Percentiles rank a stretch among this genome's conserved stretches.
These are phyloP conservation scores for Ptilodon capucinus DNA, from an alignment of 2,888 invertebrate species.

Conservation along the genomic window DNA sequence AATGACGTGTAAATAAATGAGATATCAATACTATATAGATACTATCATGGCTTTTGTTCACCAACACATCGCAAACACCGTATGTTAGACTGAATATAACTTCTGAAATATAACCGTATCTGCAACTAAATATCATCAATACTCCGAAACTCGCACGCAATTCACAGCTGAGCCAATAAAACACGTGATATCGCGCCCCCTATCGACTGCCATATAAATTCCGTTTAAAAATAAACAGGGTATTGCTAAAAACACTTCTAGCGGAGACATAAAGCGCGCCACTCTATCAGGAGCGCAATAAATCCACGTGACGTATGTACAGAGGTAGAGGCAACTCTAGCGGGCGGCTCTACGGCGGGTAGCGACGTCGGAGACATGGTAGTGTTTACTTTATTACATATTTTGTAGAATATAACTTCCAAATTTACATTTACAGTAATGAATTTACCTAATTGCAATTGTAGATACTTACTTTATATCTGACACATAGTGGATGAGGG, in stretches of 20 bases:
- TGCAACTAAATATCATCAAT: background rate
- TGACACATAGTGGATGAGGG: too few species aligned
- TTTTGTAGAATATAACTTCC: too few species aligned
- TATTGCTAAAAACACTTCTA: conserved; percentile 34
- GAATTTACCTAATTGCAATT: too few species aligned
- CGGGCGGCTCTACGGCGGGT: background rate
- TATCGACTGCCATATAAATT: conserved; percentile 37
- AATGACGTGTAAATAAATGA: too few species aligned
- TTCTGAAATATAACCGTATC: background rate
- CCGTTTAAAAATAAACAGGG: conserved; percentile 42
- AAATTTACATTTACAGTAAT: too few species aligned
- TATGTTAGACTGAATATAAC: too few species aligned
- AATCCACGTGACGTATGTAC: conserved; percentile 33
- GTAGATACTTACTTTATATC: too few species aligned
- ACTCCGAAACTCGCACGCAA: conserved; percentile 14
- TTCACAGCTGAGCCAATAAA: conserved; percentile 22
- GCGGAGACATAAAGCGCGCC: conserved; percentile 36
- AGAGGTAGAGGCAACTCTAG: conserved; percentile 1
- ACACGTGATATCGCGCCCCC: conserved; percentile 20
- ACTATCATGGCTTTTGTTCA: too few species aligned
- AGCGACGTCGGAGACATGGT: background rate
- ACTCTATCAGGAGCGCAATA: conserved; percentile 47
- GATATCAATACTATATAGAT: too few species aligned
- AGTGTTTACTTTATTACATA: background rate
- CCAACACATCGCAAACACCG: too few species aligned